phyloP scores from a whole-genome alignment of 2,888 invertebrate species.

The Cremastinae sp. region DNA sequence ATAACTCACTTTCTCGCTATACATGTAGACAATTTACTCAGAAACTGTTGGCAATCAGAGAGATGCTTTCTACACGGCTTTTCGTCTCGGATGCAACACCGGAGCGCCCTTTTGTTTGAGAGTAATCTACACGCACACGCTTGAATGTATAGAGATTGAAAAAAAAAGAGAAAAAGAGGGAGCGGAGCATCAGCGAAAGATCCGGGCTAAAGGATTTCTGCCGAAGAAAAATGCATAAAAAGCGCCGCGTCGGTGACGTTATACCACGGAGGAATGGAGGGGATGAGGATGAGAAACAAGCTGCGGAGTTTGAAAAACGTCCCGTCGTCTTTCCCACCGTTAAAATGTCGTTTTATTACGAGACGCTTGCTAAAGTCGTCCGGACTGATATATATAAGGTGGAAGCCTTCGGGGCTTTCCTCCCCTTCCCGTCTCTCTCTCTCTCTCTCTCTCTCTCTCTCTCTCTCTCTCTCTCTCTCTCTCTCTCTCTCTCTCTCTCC shows the following conservation, averaged over 20 bases:
- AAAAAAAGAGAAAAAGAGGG: not conserved
- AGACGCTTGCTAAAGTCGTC: slow-evolving; percentile 67
- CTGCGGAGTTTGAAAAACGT: slow-evolving; percentile 74
- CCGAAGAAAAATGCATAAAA: slow-evolving; percentile 46
- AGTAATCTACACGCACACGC: too few species aligned
- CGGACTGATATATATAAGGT: slow-evolving; percentile 56
- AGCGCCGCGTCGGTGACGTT: slow-evolving; percentile 15
- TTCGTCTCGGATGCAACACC: slow-evolving; percentile 1
- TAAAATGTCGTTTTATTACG: slow-evolving; percentile 76
- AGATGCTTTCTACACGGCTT: slow-evolving; percentile 30
- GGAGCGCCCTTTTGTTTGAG: too few species aligned
- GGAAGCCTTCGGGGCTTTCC: slow-evolving; percentile 38
- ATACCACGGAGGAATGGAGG: slow-evolving; percentile 19
- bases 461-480: slow-evolving; percentile 1
- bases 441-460: slow-evolving; percentile 39
- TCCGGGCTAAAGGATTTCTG: slow-evolving; percentile 22
- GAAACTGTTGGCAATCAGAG: slow-evolving; percentile 28
- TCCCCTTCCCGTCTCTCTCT: slow-evolving; percentile 35
- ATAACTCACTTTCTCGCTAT: not conserved
- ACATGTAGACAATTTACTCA: not conserved
- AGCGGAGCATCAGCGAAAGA: slow-evolving; percentile 16
- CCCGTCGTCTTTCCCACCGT: slow-evolving; percentile 70
- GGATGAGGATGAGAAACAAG: slow-evolving; percentile 58
- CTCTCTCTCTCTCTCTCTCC: slow-evolving; percentile 25
- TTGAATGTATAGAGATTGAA: slow-evolving; percentile 1